A percentile compares a stretch with the other conserved stretches of the same genome.
Conservation (phyloP, 2,888 invertebrate genomes). For the Ceraclea dissimilis region DNA sequence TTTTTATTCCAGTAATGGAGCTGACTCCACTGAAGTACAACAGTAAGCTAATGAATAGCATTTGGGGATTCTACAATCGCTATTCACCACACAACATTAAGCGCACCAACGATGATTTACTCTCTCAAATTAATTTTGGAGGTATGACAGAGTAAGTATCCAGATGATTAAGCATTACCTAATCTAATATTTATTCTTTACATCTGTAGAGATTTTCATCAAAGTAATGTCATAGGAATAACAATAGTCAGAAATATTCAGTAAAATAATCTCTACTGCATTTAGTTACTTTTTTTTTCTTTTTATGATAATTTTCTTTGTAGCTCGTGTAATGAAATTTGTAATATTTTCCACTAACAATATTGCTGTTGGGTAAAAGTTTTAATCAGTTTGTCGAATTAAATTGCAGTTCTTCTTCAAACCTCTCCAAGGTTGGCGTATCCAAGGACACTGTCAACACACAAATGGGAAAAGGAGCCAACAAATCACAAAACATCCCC, state of each 20-base stretch:
- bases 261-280: too few relatives aligned
- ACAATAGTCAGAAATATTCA: too few relatives aligned
- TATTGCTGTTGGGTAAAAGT: too few relatives aligned
- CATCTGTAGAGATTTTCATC: too few relatives aligned
- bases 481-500: slow-evolving; percentile 24
- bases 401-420: slow-evolving; percentile 37
- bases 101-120: slow-evolving; percentile 58
- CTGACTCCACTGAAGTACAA: slow-evolving; percentile 69
- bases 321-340: too few relatives aligned
- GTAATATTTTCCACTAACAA: too few relatives aligned
- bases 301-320: too few relatives aligned
- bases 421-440: slow-evolving; percentile 34
- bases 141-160: slow-evolving; percentile 47
- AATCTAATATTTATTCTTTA: slow-evolving; percentile 2
- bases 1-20: slow-evolving; percentile 54
- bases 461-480: slow-evolving; percentile 6
- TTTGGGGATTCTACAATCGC: slow-evolving; percentile 85
- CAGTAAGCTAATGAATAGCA: slow-evolving; percentile 83
- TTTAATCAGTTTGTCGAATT: slow-evolving; percentile 1
- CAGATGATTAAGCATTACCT: too few relatives aligned
- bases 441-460: slow-evolving; percentile 32
- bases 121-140: slow-evolving; percentile 28
- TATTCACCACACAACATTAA: slow-evolving; percentile 85
- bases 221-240: too few relatives aligned
- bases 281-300: too few relatives aligned